Conservation (phyloP, 2,113 vertebrate species). For the Dendrocopos noguchii region DNA sequence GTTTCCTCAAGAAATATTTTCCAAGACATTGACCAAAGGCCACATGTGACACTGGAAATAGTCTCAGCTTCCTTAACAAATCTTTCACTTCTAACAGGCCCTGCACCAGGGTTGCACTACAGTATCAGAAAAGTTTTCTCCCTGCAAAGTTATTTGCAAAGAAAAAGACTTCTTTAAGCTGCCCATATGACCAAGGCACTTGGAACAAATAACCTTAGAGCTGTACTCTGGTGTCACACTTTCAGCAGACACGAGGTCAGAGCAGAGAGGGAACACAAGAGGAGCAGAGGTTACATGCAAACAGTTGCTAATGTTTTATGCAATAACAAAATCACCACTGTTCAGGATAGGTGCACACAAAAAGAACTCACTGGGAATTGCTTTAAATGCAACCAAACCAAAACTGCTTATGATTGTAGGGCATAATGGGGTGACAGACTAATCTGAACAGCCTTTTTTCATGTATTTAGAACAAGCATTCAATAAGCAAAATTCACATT, state of each 20-base stretch:
- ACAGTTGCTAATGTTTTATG: neutral
- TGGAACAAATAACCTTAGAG: neutral
- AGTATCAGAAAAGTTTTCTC: neutral
- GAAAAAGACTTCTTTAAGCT: neutral
- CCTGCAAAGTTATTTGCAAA: neutral
- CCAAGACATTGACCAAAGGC: neutral
- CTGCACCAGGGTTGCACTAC: neutral
- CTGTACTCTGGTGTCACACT: neutral
- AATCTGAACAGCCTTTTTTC: neutral
- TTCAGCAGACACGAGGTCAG: neutral
- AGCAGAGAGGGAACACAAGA: neutral
- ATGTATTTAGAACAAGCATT: neutral
- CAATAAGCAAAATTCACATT: neutral
- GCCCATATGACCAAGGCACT: neutral
- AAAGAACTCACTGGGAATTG: conserved; percentile 1
- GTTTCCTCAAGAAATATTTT: neutral
- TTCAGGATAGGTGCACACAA: neutral
- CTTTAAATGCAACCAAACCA: conserved; percentile 25
- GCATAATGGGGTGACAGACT: neutral
- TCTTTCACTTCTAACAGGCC: neutral
- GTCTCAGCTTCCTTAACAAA: neutral
- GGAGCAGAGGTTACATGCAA: neutral
- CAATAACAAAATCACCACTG: neutral
- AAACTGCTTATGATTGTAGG: neutral
- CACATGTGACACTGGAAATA: neutral